Evolutionary conservation across 2,113 vertebrate genomes (phyloP).

Genomic region (Beaufortia kweichowensis): DNA sequence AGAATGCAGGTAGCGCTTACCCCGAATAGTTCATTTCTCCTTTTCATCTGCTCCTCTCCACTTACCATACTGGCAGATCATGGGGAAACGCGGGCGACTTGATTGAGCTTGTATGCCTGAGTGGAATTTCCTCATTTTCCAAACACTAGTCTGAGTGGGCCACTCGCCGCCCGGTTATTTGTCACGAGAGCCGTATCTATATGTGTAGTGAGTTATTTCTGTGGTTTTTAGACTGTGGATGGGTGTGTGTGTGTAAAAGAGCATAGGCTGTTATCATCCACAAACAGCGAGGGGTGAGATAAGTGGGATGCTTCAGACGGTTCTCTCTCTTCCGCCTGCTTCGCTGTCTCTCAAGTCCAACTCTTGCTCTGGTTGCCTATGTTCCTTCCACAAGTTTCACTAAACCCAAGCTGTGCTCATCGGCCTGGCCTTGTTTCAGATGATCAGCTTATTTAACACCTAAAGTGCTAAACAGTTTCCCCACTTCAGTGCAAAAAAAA

Average conservation of each 20-base stretch:
- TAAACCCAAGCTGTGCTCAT: not conserved
- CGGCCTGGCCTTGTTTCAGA: not conserved
- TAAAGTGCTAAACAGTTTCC: too few relatives aligned
- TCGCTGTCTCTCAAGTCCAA: not conserved
- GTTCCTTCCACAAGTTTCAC: conserved; percentile 8
- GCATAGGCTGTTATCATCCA: conserved; percentile 32
- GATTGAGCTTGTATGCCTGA: conserved; percentile 35
- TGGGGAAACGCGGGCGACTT: not conserved
- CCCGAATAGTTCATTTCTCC: conserved; percentile 9
- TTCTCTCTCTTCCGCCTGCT: conserved; percentile 14
- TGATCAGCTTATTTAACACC: not conserved
- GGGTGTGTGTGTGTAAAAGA: conserved; percentile 13
- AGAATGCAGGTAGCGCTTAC: conserved; percentile 2
- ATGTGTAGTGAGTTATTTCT: conserved; percentile 35
- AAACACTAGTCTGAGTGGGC: conserved; percentile 20
- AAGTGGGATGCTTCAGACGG: conserved; percentile 23
- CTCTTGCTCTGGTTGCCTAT: not conserved
- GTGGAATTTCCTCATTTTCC: conserved; percentile 31
- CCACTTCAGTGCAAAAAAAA: too few relatives aligned
- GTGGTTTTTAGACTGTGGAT: not conserved
- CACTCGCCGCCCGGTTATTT: conserved; percentile 8
- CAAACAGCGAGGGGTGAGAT: conserved; percentile 43
- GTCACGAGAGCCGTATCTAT: conserved; percentile 9
- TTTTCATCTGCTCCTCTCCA: conserved; percentile 17
- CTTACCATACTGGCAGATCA: not conserved